Base-by-base conservation (phyloP, 1,140 invertebrate genomes). In the Episyrphus balteatus region DNA sequence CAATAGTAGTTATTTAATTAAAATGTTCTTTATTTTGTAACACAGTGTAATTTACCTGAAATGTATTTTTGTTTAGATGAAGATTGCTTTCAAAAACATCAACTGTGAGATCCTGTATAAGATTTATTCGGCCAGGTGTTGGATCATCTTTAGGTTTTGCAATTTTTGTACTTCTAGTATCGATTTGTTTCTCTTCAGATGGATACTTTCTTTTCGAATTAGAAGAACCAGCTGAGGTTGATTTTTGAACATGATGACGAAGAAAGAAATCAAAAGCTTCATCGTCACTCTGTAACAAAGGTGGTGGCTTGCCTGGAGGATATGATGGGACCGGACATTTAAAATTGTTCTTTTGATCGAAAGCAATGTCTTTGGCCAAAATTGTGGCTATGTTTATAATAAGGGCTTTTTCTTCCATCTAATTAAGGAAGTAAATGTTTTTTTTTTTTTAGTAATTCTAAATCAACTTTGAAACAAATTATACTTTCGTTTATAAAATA, bases 331-430 rank as follows among this genome's bases (percentile, higher is more conserved):
- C 39, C 5, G 17, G 34, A 30, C 17, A 40, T 10, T 21, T 45
- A 3, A 33, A 44, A 9, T 17, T 53, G 17, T 53, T 42, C 11
- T 47, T 47, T 21, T 58, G 52, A 48, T 66, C 63, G 15, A 62
- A 53, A 12, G 64, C 53, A 33, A 66, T 12, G 47, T 66, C 63
- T 47, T 66, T 66, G 15, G 56, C 56, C 36, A 66, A 54, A 42
- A 66, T 66, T 26, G 61, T 57, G 3, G 63, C 58, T n/a, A 66
- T 64, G 48, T 66, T 66, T n/a, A 59, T 54, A 42, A 66, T 49
- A 10, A 66, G 46, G 15, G 59, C 61, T 15, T 54, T 62, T 46
- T 66, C 60, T 32, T 65, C 63, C 63, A 66, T 66, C 38, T 26
- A 26, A 5, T 26, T 26, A 8, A 26, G 21, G n/a, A n/a, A n/a